Conservation (phyloP, 2,113 vertebrate genomes). For the Pitta sordida region DNA sequence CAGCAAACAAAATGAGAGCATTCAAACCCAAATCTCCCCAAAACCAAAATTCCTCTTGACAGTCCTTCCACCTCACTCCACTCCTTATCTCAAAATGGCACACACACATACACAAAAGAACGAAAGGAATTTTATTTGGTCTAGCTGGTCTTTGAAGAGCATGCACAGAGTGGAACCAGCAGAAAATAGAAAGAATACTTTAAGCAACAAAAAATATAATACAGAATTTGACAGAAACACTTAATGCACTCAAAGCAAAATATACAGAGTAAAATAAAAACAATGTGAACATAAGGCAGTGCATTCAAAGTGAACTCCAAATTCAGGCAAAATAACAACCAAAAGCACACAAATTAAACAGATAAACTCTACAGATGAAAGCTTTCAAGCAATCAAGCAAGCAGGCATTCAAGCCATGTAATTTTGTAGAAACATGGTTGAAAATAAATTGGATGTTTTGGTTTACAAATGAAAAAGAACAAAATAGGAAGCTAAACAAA, state of each 20-base stretch:
- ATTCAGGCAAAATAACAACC: background rate
- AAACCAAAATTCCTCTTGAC: background rate
- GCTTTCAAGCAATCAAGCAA: constrained; percentile 17
- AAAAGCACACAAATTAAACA: background rate
- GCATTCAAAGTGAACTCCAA: background rate
- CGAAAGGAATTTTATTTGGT: background rate
- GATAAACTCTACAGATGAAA: background rate
- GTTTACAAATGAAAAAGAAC: background rate
- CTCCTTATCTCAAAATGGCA: background rate
- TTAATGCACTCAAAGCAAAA: background rate
- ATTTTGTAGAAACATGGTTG: background rate
- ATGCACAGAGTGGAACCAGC: background rate
- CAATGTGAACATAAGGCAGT: background rate
- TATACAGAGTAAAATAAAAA: background rate
- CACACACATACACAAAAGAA: background rate
- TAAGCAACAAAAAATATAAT: background rate
- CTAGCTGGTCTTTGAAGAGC: background rate
- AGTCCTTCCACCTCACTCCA: background rate
- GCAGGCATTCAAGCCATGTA: background rate
- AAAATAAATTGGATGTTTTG: constrained; percentile 11
- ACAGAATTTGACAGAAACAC: background rate
- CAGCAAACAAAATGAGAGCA: background rate
- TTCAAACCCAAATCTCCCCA: background rate
- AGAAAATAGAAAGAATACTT: background rate
- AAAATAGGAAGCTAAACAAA: background rate